A percentile compares a stretch with the other conserved stretches of the same genome.
These are phyloP conservation scores for Zosterops hypoxanthus DNA, from an alignment of 2,113 vertebrate genomes.

Conservation along the genomic window DNA sequence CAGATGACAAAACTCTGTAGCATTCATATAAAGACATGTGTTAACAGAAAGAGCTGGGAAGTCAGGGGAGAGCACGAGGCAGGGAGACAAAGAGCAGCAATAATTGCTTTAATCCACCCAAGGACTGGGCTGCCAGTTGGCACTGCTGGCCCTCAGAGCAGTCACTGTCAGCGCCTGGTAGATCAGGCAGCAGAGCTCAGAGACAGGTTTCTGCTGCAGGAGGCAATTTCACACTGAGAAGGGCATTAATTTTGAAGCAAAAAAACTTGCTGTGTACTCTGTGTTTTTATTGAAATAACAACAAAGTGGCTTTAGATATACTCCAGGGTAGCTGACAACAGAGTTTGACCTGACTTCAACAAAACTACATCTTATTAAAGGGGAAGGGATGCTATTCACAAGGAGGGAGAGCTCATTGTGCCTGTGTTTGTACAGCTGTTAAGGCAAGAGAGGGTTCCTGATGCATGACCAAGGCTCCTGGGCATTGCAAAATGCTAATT, in stretches of 20 bases:
- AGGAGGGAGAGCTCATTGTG: neutral
- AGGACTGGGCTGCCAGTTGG: slow-evolving; percentile 15
- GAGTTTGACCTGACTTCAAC: neutral
- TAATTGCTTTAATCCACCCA: slow-evolving; percentile 15
- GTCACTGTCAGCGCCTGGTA: neutral
- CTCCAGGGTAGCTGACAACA: neutral
- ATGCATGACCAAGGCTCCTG: neutral
- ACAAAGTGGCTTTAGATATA: neutral
- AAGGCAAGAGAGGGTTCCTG: neutral
- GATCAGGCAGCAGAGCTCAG: neutral
- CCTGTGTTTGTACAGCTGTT: neutral
- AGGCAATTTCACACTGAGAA: neutral
- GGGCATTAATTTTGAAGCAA: neutral
- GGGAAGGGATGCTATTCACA: neutral
- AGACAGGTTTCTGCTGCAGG: neutral
- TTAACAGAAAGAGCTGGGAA: neutral
- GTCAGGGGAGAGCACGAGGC: neutral
- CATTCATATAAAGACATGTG: neutral
- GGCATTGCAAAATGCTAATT: neutral
- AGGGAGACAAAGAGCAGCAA: neutral
- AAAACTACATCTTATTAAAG: neutral
- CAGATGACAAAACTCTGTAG: neutral
- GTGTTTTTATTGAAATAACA: neutral
- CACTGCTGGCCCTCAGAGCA: neutral
- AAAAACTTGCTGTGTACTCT: neutral